Base-by-base conservation (phyloP, 1,140 invertebrate genomes). In the Euglossa dilemma region DNA sequence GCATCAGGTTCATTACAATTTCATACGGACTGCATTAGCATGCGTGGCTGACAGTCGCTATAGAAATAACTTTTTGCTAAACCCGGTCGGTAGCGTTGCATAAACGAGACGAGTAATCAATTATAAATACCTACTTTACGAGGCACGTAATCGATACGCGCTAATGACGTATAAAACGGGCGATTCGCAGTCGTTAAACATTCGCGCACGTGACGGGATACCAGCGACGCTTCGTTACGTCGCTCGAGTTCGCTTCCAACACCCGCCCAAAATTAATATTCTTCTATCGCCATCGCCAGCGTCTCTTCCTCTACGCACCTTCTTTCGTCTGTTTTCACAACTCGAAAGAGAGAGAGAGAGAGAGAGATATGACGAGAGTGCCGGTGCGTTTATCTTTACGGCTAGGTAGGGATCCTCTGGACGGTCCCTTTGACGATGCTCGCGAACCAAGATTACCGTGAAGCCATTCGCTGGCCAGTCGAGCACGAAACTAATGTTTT, bases 91-190 rank as follows among this genome's bases (percentile, higher is more conserved):
- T 52, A 25, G 25, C 28, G 57, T 80, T 80, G 67, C 78, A 63
- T 52, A 47, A 72, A 61, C 78, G 28, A n/a, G 25, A 50, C 28
- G 20, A 20, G 78, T 54, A 63, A 80, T 72, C 78, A 59, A 80
- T 80, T 80, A 61, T 52, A 80, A 61, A 80, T 80, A 72, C 78
- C 28, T 69, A 36, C 8, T 63, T 72, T 36, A 72, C 56, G 36
- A 57, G 16, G 28, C 57, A 20, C 47, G 69, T 80, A 80, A 80
- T 72, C 43, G 69, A 52, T 36, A 50, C 28, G 69, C 45, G 23
- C 28, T 63, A 73, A 63, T 23, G 47, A 54, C 7, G 28, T 6
- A 63, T 45, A 36, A 72, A 52, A 72, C 66, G 54, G 25, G 16
- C n/a, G 67, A 79, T 43, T 61, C 25, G 52, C 50, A 57, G 23